A percentile compares a stretch with the other conserved stretches of the same genome.
These are phyloP conservation scores for Sinonovacula constricta DNA, from an alignment of 1,140 invertebrate genomes.

Conservation along the genomic window DNA sequence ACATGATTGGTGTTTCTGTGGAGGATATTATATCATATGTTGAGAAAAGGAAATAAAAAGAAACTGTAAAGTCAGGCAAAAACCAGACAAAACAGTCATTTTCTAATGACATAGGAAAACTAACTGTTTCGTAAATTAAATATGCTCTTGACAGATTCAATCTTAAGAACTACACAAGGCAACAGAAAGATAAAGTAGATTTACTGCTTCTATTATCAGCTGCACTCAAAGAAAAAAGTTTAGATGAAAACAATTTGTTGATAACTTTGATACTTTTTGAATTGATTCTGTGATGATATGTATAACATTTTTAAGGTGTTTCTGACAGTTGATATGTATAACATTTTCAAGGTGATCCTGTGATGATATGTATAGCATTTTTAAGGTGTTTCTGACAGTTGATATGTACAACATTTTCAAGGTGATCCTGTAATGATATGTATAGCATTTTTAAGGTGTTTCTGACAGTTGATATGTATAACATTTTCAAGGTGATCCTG, in stretches of 20 bases:
- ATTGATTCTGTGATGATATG: no score
- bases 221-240: background rate
- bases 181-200: background rate
- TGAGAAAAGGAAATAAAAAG: constrained; percentile 14
- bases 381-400: no score
- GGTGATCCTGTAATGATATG: no score
- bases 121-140: background rate
- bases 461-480: no score
- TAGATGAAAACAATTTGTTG: background rate
- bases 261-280: background rate
- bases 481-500: no score
- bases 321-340: no score
- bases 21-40: constrained; percentile 12
- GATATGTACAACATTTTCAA: no score
- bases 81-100: background rate
- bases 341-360: no score
- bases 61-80: constrained; percentile 9
- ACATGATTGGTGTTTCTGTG: background rate
- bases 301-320: no score
- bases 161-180: background rate
- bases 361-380: no score
- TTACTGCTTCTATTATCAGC: constrained; percentile 1
- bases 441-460: no score
- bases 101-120: background rate
- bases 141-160: background rate